Percentiles rank a stretch among this genome's conserved stretches.
Conservation (phyloP, 2,888 invertebrate species). For the Luperina nickerlii region DNA sequence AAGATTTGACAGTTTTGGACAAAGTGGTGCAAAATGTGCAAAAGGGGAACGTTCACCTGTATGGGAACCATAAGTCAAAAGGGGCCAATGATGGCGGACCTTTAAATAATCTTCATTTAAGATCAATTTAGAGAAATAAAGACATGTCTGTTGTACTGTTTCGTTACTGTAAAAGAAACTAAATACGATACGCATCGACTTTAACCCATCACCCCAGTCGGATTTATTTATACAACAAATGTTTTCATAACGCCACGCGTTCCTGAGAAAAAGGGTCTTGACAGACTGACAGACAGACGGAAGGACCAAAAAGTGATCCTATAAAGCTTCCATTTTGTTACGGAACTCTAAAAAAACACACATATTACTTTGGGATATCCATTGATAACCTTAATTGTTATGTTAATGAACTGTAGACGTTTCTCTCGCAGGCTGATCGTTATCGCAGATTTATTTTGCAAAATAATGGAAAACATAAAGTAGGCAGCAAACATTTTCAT, state of each 20-base stretch:
- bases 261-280: neutral
- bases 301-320: neutral
- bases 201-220: neutral
- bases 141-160: neutral
- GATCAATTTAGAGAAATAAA: constrained; percentile 26
- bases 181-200: neutral
- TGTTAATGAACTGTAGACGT: neutral
- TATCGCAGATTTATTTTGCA: neutral
- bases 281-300: neutral
- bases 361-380: neutral
- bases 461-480: neutral
- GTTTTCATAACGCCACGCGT: neutral
- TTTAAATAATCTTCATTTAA: constrained; percentile 62
- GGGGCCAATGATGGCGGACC: constrained; percentile 7
- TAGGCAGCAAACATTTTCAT: neutral
- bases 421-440: neutral
- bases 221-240: neutral
- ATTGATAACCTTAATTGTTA: neutral
- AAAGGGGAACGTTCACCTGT: constrained; percentile 56
- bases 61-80: constrained; percentile 57
- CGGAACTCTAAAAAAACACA: neutral
- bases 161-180: neutral
- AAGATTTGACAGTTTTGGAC: constrained; percentile 53
- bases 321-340: neutral
- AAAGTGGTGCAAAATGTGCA: constrained; percentile 38